Evolutionary conservation across 2,888 invertebrate species (phyloP), one percentile per base, ranked within the genome.

Genomic region (Phragmatobia fuliginosa): DNA sequence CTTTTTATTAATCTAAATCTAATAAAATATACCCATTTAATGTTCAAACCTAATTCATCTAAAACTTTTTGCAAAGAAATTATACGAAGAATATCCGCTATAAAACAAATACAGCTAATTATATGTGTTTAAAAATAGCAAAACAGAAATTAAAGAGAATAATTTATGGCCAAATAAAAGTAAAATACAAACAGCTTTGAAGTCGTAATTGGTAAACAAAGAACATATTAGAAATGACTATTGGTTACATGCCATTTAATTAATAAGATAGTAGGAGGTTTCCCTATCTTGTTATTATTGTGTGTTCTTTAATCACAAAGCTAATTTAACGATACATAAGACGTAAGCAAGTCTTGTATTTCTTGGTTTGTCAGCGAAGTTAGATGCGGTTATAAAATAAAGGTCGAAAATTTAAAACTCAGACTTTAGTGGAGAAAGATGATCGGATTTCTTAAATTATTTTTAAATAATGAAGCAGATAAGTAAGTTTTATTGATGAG

Each of bases 381-480:
- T 21, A 21, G 18, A 28, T 16, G 21, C 21, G 16, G 16, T 56
- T 28, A 28, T 2, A 56, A 56, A 56, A 25, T 6, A 28, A 28
- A 56, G 5, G 7, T 56, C 16, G 5, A 25, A 28, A 16, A 56
- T 16, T 7, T 25, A 25, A 49, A n/a, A 10, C 8, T 2, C 3
- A 28, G 25, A 1, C 28, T 58, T 8, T 18, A 14, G 21, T 21
- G 8, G 6, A 31, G 0, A 56, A 76, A 71, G 59, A 78, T 78
- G 71, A n/a, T 10, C 38, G 36, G 28, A 52, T 6, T 78, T 16
- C 31, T 63, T 11, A 61, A 72, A 66, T 59, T 76, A 1, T 18
- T 78, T 45, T 68, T 72, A 1, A 74, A 76, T 60, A 60, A 69
- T 5, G 78, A 78, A 56, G 49, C 72, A 41, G 66, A 67, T 0